Conservation (phyloP, 1,140 invertebrate genomes). For the Charaxes varanes region DNA sequence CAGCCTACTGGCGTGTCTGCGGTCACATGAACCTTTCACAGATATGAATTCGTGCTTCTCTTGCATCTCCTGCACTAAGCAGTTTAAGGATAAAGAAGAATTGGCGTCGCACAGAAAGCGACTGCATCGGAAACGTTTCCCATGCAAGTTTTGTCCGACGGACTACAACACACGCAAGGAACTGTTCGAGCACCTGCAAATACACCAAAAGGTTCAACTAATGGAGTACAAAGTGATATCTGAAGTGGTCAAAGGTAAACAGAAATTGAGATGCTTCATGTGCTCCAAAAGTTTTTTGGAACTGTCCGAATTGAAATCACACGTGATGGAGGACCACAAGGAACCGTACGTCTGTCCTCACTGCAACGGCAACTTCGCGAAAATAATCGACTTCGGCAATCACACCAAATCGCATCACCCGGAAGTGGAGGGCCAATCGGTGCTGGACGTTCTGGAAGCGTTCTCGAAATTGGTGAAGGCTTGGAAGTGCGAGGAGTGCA, state of each 20-base stretch:
- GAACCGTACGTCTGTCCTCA: slow-evolving; percentile 50
- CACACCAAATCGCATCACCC: slow-evolving; percentile 57
- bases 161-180: slow-evolving; percentile 57
- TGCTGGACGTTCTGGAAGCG: slow-evolving; percentile 58
- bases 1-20: slow-evolving; percentile 53
- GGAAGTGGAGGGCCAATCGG: slow-evolving; percentile 52
- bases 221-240: slow-evolving; percentile 65
- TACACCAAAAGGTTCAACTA: slow-evolving; percentile 58
- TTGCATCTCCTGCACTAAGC: slow-evolving; percentile 46
- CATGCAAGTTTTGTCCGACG: slow-evolving; percentile 64
- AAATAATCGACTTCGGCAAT: slow-evolving; percentile 58
- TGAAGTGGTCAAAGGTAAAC: slow-evolving; percentile 52
- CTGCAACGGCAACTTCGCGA: slow-evolving; percentile 47
- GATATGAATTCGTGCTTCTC: slow-evolving; percentile 30
- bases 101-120: slow-evolving; percentile 41
- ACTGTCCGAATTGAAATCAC: slow-evolving; percentile 49
- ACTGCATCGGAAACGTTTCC: slow-evolving; percentile 51
- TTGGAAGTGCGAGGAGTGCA: slow-evolving; percentile 66
- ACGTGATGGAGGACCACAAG: slow-evolving; percentile 58
- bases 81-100: slow-evolving; percentile 51
- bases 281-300: slow-evolving; percentile 47
- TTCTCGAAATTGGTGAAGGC: slow-evolving; percentile 56
- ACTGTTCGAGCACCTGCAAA: slow-evolving; percentile 57
- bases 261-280: slow-evolving; percentile 58
- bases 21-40: slow-evolving; percentile 40